phyloP scores from a whole-genome alignment of 2,888 invertebrate species.

The Ennomos quercinarius region DNA sequence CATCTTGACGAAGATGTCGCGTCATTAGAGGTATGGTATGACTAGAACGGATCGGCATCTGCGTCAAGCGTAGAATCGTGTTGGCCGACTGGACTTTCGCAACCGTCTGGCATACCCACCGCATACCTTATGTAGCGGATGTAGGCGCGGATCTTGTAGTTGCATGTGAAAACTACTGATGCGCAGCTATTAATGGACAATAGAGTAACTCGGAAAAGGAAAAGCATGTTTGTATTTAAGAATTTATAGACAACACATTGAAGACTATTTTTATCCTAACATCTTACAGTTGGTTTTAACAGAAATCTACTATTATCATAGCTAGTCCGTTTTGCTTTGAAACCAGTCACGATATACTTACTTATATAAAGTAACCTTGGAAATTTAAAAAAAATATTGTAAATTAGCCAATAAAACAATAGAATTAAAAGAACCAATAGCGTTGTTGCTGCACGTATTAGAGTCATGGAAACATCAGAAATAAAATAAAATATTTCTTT shows the following conservation, averaged over 20 bases:
- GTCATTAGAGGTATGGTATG: constrained; percentile 71
- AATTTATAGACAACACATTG: too few species aligned
- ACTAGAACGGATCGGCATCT: constrained; percentile 70
- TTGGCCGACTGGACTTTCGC: constrained; percentile 73
- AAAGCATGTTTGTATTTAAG: too few species aligned
- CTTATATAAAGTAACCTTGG: not conserved
- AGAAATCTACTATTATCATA: too few species aligned
- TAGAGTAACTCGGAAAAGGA: not conserved
- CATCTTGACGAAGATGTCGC: constrained; percentile 53
- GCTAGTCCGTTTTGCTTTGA: too few species aligned
- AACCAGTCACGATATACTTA: too few species aligned
- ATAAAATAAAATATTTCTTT: constrained; percentile 22
- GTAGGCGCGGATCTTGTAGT: constrained; percentile 30
- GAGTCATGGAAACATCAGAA: constrained; percentile 24
- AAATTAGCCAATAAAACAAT: constrained; percentile 19
- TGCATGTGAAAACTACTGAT: constrained; percentile 26
- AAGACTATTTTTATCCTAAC: too few species aligned
- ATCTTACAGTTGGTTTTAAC: too few species aligned
- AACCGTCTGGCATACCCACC: constrained; percentile 63
- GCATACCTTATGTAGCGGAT: constrained; percentile 37
- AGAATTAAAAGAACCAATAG: not conserved
- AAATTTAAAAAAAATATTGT: too few species aligned
- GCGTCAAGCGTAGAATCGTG: constrained; percentile 61
- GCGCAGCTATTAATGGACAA: constrained; percentile 7
- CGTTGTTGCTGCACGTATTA: constrained; percentile 23